These are phyloP conservation scores for Avahi laniger DNA, from an alignment of 2,797 vertebrate species.

Conservation along the genomic window DNA sequence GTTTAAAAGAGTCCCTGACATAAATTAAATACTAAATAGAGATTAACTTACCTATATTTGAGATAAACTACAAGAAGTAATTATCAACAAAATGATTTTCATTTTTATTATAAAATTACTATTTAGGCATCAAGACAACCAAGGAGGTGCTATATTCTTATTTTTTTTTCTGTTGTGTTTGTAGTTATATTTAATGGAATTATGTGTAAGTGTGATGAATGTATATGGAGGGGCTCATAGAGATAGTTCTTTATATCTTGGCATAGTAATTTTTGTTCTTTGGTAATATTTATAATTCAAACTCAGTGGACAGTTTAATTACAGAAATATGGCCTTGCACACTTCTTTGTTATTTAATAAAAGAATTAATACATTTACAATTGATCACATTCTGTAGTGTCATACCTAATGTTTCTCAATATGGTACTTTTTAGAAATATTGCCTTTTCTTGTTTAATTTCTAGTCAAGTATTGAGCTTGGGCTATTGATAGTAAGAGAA, in stretches of 20 bases:
- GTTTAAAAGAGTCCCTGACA: neutral
- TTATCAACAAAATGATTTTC: neutral
- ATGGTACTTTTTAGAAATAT: neutral
- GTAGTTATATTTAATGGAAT: neutral
- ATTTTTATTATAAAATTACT: neutral
- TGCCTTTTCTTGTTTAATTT: neutral
- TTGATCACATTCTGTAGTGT: neutral
- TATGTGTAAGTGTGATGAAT: neutral
- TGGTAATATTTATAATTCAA: neutral
- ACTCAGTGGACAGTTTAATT: neutral
- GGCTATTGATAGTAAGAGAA: slow-evolving; percentile 2
- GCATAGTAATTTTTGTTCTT: neutral
- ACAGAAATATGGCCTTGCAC: neutral
- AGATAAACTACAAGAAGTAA: neutral
- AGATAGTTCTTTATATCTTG: neutral
- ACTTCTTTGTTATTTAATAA: neutral
- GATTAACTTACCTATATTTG: neutral
- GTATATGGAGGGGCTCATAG: neutral
- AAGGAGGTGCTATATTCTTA: neutral
- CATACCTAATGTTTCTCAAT: neutral
- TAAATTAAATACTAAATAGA: neutral
- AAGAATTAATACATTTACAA: neutral
- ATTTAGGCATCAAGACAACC: neutral
- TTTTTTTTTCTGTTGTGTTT: neutral
- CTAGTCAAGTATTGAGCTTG: neutral